Evolutionary conservation across 2,888 invertebrate species (phyloP).

Genomic region (Torymus texanus): DNA sequence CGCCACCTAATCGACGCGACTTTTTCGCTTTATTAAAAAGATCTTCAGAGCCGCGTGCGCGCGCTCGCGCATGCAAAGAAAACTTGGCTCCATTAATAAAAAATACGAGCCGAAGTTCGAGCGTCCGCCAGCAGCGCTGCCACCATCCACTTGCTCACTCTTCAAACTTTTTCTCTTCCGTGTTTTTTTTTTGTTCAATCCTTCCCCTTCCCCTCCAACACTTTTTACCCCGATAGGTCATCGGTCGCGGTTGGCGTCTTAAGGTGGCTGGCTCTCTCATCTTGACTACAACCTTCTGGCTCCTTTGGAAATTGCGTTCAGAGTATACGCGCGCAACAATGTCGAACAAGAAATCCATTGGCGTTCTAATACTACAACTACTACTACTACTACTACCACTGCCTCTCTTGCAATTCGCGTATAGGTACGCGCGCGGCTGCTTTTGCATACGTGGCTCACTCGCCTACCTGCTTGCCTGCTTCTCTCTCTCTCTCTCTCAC

Average conservation of each 20-base stretch:
- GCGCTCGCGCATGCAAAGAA: slow-evolving; percentile 1
- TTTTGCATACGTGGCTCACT: background rate
- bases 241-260: too few species aligned
- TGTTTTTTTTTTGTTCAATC: too few species aligned
- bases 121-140: background rate
- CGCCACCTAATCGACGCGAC: background rate
- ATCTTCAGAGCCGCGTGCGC: background rate
- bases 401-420: background rate
- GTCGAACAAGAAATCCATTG: slow-evolving; percentile 40
- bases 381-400: too few species aligned
- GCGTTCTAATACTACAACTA: background rate
- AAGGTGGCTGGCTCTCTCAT: too few species aligned
- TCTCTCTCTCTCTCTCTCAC: background rate
- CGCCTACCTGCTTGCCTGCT: background rate
- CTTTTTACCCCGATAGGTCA: too few species aligned
- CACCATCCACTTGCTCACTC: too few species aligned
- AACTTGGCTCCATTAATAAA: slow-evolving; percentile 20
- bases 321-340: slow-evolving; percentile 2
- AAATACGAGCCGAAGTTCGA: slow-evolving; percentile 17
- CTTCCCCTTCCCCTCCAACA: too few species aligned
- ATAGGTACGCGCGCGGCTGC: background rate
- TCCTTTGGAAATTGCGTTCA: too few species aligned
- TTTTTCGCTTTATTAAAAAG: slow-evolving; percentile 28
- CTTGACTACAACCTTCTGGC: too few species aligned
- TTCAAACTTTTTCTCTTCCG: too few species aligned